Conservation (phyloP, 1,140 invertebrate genomes). For the Pantala flavescens region DNA sequence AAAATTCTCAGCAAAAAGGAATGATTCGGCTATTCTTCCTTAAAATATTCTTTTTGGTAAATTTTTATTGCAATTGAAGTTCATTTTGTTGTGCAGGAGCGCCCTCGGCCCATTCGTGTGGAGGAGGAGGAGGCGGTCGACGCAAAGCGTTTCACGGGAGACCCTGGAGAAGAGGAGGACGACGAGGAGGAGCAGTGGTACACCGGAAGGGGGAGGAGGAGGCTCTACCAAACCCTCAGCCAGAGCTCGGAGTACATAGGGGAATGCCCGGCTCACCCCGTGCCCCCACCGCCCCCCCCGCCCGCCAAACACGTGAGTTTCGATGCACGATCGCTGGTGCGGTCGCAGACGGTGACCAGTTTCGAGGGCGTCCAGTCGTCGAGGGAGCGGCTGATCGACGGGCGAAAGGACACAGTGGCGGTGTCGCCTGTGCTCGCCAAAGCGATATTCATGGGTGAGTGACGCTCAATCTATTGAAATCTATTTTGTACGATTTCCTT, state of each 20-base stretch:
- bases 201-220: constrained; percentile 19
- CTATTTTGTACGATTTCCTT: too few relatives aligned
- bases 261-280: constrained; percentile 30
- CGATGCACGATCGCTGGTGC: constrained; percentile 39
- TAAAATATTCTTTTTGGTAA: too few relatives aligned
- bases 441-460: constrained; percentile 28
- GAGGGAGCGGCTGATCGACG: constrained; percentile 58
- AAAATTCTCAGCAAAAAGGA: too few relatives aligned
- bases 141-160: not conserved
- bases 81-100: constrained; percentile 24
- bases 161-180: constrained; percentile 9
- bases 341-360: constrained; percentile 69
- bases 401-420: constrained; percentile 37
- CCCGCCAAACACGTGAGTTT: constrained; percentile 76
- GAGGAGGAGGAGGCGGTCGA: constrained; percentile 11
- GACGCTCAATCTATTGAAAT: too few relatives aligned
- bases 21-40: too few relatives aligned
- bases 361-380: constrained; percentile 57
- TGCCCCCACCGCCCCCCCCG: constrained; percentile 42
- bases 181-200: constrained; percentile 18
- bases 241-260: constrained; percentile 34
- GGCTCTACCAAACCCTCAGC: constrained; percentile 29
- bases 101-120: constrained; percentile 22
- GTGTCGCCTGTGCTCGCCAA: constrained; percentile 29
- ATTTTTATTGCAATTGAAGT: too few relatives aligned